Conservation (phyloP, 1,140 invertebrate species). For the Calycopis cecrops region DNA sequence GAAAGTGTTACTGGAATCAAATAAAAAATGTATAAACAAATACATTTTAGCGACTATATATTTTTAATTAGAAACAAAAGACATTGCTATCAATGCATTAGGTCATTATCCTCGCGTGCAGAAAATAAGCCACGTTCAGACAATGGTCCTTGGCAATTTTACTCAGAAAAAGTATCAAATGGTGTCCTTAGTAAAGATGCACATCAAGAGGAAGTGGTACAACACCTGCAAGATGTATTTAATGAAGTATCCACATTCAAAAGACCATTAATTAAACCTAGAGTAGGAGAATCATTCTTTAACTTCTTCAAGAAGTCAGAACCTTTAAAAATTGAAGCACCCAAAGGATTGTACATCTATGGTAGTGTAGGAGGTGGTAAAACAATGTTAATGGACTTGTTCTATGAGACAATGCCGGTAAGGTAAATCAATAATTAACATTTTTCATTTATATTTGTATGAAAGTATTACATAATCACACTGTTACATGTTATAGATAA, state of each 20-base stretch:
- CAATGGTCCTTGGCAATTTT: conserved; percentile 70
- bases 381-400: conserved; percentile 99
- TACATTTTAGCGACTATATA: conserved; percentile 32
- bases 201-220: conserved; percentile 82
- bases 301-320: conserved; percentile 64
- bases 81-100: conserved; percentile 43
- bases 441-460: conserved; percentile 2
- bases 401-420: conserved; percentile 84
- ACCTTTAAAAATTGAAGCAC: conserved; percentile 71
- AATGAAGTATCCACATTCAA: conserved; percentile 78
- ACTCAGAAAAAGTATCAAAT: conserved; percentile 77
- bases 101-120: conserved; percentile 46
- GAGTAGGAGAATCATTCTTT: conserved; percentile 47
- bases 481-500: conserved; percentile 39
- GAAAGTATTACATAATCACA: conserved; percentile 14
- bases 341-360: conserved; percentile 88
- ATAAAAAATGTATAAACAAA: conserved; percentile 46
- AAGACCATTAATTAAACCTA: conserved; percentile 65
- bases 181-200: conserved; percentile 78
- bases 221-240: conserved; percentile 83
- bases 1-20: background rate
- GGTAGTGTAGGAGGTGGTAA: conserved; percentile 95
- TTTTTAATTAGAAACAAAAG: conserved; percentile 37
- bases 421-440: conserved; percentile 25
- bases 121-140: conserved; percentile 27